phyloP scores from a whole-genome alignment of 92 coral and sea anemone species.

The Desmophyllum pertusum region DNA sequence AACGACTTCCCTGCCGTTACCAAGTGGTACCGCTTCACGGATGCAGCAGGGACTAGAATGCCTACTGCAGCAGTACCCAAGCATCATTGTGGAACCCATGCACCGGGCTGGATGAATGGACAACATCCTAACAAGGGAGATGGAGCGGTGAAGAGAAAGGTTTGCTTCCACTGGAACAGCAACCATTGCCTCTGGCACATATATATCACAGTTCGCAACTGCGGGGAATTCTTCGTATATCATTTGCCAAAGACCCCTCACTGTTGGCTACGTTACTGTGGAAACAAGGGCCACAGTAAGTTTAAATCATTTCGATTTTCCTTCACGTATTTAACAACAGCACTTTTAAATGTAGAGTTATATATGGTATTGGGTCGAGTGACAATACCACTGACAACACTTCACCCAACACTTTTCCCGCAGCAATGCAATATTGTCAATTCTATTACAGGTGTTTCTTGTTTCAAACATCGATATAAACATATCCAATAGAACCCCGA shows the following conservation, averaged over 20 bases:
- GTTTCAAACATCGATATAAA: too few species aligned
- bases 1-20: background rate
- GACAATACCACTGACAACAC: too few species aligned
- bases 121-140: constrained; percentile 39
- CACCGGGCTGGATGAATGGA: constrained; percentile 56
- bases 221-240: constrained; percentile 54
- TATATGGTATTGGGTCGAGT: too few species aligned
- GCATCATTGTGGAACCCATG: constrained; percentile 57
- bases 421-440: too few species aligned
- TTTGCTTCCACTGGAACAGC: constrained; percentile 53
- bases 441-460: too few species aligned
- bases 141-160: constrained; percentile 46
- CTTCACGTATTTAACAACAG: too few species aligned
- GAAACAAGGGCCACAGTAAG: constrained; percentile 44
- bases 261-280: constrained; percentile 56
- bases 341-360: too few species aligned
- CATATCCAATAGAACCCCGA: too few species aligned
- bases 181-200: constrained; percentile 37
- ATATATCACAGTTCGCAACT: constrained; percentile 44
- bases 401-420: too few species aligned
- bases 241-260: constrained; percentile 36
- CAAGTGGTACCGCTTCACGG: constrained; percentile 53
- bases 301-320: background rate
- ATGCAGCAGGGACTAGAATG: constrained; percentile 55
- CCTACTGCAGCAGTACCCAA: constrained; percentile 37